phyloP scores from a whole-genome alignment of 2,113 vertebrate species.

The Nesogale talazaci region DNA sequence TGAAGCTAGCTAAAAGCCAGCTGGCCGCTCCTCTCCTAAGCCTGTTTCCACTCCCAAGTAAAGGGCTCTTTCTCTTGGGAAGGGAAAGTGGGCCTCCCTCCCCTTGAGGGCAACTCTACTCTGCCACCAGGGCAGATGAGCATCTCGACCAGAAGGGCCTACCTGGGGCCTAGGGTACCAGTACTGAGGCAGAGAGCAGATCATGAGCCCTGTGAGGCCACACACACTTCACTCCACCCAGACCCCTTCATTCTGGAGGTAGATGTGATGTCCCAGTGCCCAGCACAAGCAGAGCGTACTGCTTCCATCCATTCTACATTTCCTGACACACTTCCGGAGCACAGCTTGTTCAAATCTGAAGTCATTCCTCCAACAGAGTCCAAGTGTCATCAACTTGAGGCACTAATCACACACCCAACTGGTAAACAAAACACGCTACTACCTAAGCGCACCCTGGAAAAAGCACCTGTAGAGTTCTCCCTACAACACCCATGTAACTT shows the following conservation, averaged over 20 bases:
- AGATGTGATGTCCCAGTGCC: background rate
- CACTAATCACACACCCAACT: background rate
- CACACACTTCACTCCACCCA: background rate
- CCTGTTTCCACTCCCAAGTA: too few species aligned
- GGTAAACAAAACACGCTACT: background rate
- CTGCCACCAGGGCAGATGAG: background rate
- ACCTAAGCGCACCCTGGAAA: background rate
- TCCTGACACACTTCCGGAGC: fast-evolving
- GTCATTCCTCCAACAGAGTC: background rate
- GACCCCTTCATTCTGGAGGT: background rate
- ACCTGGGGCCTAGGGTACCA: background rate
- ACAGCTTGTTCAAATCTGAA: background rate
- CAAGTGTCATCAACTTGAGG: background rate
- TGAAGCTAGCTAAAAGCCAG: too few species aligned
- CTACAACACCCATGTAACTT: background rate
- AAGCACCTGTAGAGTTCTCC: background rate
- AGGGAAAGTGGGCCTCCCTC: background rate
- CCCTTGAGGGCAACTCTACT: too few species aligned
- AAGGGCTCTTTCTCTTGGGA: background rate
- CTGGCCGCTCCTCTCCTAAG: too few species aligned
- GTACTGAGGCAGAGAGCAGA: background rate
- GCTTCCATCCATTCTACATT: too few species aligned
- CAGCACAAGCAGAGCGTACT: background rate
- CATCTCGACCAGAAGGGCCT: background rate
- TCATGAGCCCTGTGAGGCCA: background rate